phyloP scores from a whole-genome alignment of 2,797 vertebrate genomes.

The Fundulus diaphanus region DNA sequence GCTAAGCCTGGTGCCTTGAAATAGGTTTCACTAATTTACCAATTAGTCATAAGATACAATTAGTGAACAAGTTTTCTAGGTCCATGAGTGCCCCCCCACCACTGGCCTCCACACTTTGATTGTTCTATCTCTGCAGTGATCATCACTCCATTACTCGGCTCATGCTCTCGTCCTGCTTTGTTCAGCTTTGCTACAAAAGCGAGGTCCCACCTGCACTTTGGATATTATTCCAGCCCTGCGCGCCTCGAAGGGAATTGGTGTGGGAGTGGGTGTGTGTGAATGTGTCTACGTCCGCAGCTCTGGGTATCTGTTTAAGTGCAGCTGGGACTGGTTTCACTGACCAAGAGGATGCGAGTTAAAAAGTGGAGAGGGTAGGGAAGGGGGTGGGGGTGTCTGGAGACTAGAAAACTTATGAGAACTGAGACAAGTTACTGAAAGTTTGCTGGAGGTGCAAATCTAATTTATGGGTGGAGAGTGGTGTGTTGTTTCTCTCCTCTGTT shows the following conservation, averaged over 20 bases:
- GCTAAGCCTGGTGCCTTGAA: slow-evolving; percentile 79
- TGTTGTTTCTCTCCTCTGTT: slow-evolving; percentile 70
- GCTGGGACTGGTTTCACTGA: slow-evolving; percentile 79
- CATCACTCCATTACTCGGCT: slow-evolving; percentile 79
- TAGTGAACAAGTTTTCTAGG: slow-evolving; percentile 79
- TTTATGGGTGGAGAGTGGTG: slow-evolving; percentile 67
- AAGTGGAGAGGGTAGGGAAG: slow-evolving; percentile 16
- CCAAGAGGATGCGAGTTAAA: slow-evolving; percentile 71
- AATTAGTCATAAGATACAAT: slow-evolving; percentile 88
- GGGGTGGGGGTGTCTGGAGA: slow-evolving; percentile 60
- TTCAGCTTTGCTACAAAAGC: slow-evolving; percentile 64
- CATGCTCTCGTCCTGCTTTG: slow-evolving; percentile 64
- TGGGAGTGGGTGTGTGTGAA: slow-evolving; percentile 77
- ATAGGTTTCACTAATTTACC: slow-evolving; percentile 87
- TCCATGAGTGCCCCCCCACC: slow-evolving; percentile 71
- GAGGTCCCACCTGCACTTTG: slow-evolving; percentile 81
- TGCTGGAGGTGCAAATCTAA: slow-evolving; percentile 81
- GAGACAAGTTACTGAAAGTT: slow-evolving; percentile 80
- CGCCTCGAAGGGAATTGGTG: slow-evolving; percentile 70
- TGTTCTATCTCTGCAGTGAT: slow-evolving; percentile 80
- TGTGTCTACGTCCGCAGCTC: slow-evolving; percentile 82
- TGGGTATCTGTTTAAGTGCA: slow-evolving; percentile 80
- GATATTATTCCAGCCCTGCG: slow-evolving; percentile 77
- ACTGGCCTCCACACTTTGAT: slow-evolving; percentile 74
- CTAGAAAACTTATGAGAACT: slow-evolving; percentile 76